Percentiles rank a stretch among this genome's conserved stretches.
phyloP scores from a whole-genome alignment of 2,797 vertebrate genomes.

The Pseudomugil gertrudae region DNA sequence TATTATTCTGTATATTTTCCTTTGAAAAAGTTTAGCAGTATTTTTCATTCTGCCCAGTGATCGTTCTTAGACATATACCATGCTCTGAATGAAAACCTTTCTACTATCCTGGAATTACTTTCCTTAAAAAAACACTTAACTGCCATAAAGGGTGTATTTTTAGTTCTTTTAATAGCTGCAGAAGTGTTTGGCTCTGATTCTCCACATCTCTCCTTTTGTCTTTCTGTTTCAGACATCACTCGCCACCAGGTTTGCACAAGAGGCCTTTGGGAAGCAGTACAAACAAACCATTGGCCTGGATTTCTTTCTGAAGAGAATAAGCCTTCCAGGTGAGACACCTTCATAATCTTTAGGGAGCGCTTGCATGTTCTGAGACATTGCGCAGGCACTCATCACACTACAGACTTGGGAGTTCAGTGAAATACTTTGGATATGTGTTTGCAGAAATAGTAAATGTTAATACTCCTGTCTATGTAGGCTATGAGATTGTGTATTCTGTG shows the following conservation, averaged over 20 bases:
- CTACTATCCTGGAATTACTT: constrained; percentile 6
- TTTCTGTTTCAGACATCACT: constrained; percentile 93
- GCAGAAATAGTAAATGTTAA: constrained; percentile 1
- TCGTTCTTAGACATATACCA: constrained; percentile 14
- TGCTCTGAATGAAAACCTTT: constrained; percentile 15
- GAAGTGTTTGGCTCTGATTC: constrained; percentile 39
- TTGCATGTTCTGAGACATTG: constrained; percentile 42
- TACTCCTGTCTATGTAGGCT: constrained; percentile 3
- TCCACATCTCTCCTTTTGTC: constrained; percentile 63
- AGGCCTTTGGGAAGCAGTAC: constrained; percentile 98
- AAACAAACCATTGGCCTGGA: constrained; percentile 99
- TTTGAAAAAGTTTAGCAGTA: constrained; percentile 44
- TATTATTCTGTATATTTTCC: constrained; percentile 55
- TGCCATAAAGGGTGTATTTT: constrained; percentile 30
- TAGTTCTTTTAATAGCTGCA: constrained; percentile 17
- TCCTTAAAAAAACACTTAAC: constrained; percentile 22
- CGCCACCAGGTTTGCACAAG: constrained; percentile 95
- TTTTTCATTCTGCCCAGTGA: constrained; percentile 37
- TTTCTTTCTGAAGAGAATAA: constrained; percentile 99
- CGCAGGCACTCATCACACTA: constrained; percentile 11
- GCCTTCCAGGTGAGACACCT: constrained; percentile 93
- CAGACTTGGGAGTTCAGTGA: constrained; percentile 26
- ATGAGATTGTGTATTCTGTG: constrained; percentile 14
- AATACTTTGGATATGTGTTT: constrained; percentile 20
- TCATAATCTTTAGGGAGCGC: constrained; percentile 61